phyloP scores from a whole-genome alignment of 23 tunicate genomes.

The Halocynthia aurantium region DNA sequence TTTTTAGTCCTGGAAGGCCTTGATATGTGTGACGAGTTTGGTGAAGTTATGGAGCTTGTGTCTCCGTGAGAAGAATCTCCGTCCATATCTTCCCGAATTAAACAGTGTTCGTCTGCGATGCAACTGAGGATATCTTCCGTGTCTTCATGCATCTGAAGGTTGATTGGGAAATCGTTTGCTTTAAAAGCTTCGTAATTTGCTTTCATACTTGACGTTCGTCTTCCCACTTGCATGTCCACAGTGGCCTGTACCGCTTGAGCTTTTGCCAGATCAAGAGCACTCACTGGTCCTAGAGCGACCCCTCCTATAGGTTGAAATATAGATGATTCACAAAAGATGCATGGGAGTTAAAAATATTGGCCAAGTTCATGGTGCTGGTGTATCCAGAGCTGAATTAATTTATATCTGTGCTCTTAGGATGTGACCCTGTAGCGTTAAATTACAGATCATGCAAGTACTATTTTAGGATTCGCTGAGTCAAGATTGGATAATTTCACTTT shows the following conservation, averaged over 20 bases:
- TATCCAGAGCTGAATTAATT: no score
- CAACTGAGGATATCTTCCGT: background rate
- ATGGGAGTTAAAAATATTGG: no score
- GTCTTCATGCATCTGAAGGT: background rate
- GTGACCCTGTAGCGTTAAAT: no score
- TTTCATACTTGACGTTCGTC: background rate
- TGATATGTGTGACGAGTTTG: background rate
- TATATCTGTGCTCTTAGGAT: no score
- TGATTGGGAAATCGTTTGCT: background rate
- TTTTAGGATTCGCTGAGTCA: no score
- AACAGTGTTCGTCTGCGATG: background rate
- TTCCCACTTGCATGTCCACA: background rate
- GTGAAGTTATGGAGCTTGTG: background rate
- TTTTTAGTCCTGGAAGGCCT: conserved; percentile 87
- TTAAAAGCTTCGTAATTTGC: background rate
- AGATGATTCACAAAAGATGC: no score
- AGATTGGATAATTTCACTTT: no score
- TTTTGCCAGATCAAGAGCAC: background rate
- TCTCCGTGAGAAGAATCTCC: conserved; percentile 6
- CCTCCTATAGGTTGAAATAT: no score
- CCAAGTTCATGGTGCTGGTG: no score
- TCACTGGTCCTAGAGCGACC: background rate
- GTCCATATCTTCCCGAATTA: conserved; percentile 15
- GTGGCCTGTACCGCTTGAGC: background rate
- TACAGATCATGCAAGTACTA: no score